Evolutionary conservation across 2,113 vertebrate genomes (phyloP), one percentile per base, ranked within the genome.

Genomic region (Lophura nycthemera): DNA sequence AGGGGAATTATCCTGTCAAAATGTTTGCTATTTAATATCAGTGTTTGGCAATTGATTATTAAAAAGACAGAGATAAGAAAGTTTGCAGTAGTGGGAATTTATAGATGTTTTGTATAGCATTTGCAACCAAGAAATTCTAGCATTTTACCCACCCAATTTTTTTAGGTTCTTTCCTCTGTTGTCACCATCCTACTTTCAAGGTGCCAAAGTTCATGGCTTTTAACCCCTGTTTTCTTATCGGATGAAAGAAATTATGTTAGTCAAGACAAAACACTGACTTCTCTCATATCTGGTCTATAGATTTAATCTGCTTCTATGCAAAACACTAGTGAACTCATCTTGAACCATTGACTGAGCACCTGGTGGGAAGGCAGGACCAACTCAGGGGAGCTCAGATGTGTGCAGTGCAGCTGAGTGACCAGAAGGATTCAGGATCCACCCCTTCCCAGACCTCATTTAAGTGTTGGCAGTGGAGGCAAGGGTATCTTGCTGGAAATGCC

Each of bases 1-100:
- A 60, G n/a, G 29, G 42, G 66, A 95, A 92, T 93, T 93, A 48
- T 63, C 76, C 59, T 92, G 80, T 94, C 94, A 94, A 96, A 96
- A 94, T 86, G 90, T 95, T 97, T 96, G 56, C 45, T 93, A 73
- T 84, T 93, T 94, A 78, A 76, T 83, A 90, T 50, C 56, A 43
- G 22, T 69, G 38, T 96, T 85, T 95, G 73, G 50, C 57, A 76
- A 93, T 72, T 63, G 38, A 89, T 94, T 86, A 75, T 72, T 72
- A 64, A 36, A 67, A 94, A 22, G 66, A 34, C 32, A 94, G 74
- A 65, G 25, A 77, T 59, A 81, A 56, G 92, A 83, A 90, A 72
- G 29, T 95, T 95, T 93, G 24, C 15, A 87, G 13, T 25, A 48
- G 12, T 72, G 32, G 65, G 61, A 72, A 71, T 59, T 36, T 29